These are phyloP conservation scores for Phragmatobia fuliginosa DNA, from an alignment of 2,888 invertebrate genomes.

Conservation along the genomic window DNA sequence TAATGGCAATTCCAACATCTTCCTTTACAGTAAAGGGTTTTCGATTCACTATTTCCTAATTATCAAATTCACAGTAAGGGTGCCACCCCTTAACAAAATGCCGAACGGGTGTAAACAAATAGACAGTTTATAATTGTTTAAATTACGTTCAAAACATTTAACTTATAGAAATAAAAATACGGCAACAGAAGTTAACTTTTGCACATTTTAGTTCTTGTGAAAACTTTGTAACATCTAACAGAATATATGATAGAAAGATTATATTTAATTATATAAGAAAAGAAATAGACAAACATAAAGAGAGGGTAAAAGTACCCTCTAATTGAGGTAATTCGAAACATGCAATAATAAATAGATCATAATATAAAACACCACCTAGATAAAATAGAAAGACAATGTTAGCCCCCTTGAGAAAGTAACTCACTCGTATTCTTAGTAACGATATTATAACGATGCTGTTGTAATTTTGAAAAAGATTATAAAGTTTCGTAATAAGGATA, in stretches of 20 bases:
- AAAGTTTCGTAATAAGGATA: background rate
- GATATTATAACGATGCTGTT: background rate
- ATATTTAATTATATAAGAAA: constrained; percentile 30
- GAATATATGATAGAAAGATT: constrained; percentile 36
- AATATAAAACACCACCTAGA: background rate
- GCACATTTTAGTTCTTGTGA: background rate
- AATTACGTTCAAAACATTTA: constrained; percentile 33
- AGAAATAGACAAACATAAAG: background rate
- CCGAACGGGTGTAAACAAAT: constrained; percentile 56
- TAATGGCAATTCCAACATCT: constrained; percentile 68
- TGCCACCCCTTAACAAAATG: constrained; percentile 57
- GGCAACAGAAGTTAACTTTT: background rate
- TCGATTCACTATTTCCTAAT: constrained; percentile 85
- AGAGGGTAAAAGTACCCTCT: constrained; percentile 21
- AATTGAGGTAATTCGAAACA: constrained; percentile 26
- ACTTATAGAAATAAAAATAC: background rate
- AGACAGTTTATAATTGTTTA: constrained; percentile 37
- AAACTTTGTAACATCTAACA: constrained; percentile 8
- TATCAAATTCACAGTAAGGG: constrained; percentile 66
- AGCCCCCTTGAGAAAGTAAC: background rate
- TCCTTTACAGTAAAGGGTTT: constrained; percentile 71
- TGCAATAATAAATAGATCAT: constrained; percentile 8
- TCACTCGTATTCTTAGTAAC: background rate
- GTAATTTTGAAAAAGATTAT: background rate
- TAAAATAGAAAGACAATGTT: background rate